Evolutionary conservation across 2,113 vertebrate species (phyloP).

Genomic region (Platycercus adscitus): DNA sequence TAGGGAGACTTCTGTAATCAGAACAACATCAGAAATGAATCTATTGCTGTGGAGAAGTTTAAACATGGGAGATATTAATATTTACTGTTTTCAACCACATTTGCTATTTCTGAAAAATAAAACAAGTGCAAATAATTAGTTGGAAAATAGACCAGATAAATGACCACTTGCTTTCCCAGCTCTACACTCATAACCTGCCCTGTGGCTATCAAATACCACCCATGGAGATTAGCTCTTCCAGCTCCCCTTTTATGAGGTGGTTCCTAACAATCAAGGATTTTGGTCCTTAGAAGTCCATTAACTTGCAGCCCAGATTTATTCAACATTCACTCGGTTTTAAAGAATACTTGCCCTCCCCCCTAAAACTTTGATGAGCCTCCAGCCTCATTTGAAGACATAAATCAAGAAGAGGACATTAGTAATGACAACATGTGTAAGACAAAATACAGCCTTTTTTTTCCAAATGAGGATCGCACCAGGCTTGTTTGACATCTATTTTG

Average conservation of each 20-base stretch:
- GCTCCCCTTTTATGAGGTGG: background rate
- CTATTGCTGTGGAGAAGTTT: background rate
- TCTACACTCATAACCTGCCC: background rate
- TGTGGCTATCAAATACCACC: background rate
- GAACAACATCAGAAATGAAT: background rate
- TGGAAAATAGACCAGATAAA: background rate
- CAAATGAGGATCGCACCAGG: background rate
- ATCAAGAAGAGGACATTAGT: background rate
- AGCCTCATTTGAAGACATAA: background rate
- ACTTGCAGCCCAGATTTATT: background rate
- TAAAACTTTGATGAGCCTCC: background rate
- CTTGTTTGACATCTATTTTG: background rate
- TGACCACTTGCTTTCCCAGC: background rate
- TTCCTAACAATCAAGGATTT: background rate
- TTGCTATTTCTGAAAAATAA: background rate
- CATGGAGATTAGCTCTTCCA: background rate
- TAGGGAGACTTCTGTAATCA: background rate
- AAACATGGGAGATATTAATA: background rate
- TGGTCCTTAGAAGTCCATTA: background rate
- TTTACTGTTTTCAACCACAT: background rate
- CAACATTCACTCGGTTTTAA: background rate
- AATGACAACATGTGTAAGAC: background rate
- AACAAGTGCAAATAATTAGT: background rate
- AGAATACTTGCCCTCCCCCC: background rate
- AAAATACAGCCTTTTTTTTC: background rate